Base-by-base conservation (phyloP, 92 coral and sea anemone genomes). In the Umimayanthus kanabou region DNA sequence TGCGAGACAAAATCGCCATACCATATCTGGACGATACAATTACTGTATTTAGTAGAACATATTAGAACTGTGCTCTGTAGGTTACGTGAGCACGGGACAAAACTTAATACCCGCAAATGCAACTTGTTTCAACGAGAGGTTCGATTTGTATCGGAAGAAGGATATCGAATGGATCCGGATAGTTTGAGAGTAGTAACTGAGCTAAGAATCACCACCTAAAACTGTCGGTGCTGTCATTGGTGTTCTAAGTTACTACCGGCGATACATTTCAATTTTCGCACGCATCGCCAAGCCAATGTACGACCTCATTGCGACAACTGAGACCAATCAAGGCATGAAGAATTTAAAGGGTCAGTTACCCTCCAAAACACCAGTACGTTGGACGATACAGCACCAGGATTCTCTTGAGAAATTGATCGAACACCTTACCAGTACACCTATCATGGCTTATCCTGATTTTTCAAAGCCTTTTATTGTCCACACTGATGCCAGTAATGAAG, bases 401-500 rank as follows among this genome's bases (percentile, higher is more conserved):
- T 6, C 9, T 11, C 57, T 49, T 49, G 57, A 49, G 0, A 11
- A 49, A 11, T 2, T 49, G 57, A 49, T 49, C 9, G 57, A 11
- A 49, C 57, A 49, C 57, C 57, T 49, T 49, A 11, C 57, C 57
- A 49, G 57, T 49, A 6, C 57, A 49, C 57, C 57, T 49, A 49
- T 11, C 57, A 49, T 49, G 57, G 57, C 57, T 49, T 49, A 49
- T 11, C 57, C 57, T 6, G 57, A 49, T 49, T 49, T 49, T 11
- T 49, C 64, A 71, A 55, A 86, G 45, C 47, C 89, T 9, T 76
- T 76, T 30, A 49, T 86, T n/a, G 83, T 86, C 50, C 89, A 86
- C 78, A 87, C 90, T 4, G 90, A 79, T 79, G 85, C 90, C 40
- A 77, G 84, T n/a, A 87, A 77, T 10, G 92, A 89, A 61, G 89